Conservation (phyloP, 1,140 invertebrate genomes). For the Eufriesea mexicana region DNA sequence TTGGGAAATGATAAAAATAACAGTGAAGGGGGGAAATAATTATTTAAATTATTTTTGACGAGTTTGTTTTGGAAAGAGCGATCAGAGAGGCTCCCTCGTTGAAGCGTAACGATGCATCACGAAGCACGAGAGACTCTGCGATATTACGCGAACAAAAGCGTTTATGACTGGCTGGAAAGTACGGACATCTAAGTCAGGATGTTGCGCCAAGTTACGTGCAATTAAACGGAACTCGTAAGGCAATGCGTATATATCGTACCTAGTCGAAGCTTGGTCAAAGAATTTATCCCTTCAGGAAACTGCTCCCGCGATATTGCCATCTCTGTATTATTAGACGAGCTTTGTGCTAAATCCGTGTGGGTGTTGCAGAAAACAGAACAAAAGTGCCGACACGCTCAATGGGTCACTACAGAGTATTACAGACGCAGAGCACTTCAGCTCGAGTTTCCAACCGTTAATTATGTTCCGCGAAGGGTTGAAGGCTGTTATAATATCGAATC, state of each 20-base stretch:
- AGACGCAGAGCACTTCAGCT: neutral
- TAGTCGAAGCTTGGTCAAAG: too few relatives aligned
- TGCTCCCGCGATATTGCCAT: too few relatives aligned
- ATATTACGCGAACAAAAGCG: neutral
- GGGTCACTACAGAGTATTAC: neutral
- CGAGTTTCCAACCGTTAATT: constrained; percentile 31
- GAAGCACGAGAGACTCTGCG: neutral
- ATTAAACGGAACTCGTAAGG: neutral
- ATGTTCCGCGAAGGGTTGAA: neutral
- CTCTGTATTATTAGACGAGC: too few relatives aligned
- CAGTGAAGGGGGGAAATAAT: too few relatives aligned
- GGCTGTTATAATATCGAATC: too few relatives aligned
- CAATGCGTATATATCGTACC: neutral
- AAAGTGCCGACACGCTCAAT: constrained; percentile 7
- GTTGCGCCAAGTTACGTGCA: too few relatives aligned
- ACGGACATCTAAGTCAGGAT: neutral
- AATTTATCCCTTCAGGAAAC: too few relatives aligned
- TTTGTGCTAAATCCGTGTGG: neutral
- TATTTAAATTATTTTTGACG: too few relatives aligned
- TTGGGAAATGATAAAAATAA: too few relatives aligned
- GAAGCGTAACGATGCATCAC: neutral
- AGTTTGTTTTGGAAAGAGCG: too few relatives aligned
- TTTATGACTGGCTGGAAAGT: neutral
- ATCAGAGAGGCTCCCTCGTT: too few relatives aligned
- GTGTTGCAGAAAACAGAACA: neutral